These are phyloP conservation scores for Tinamus major DNA, from an alignment of 2,797 vertebrate species.

Conservation along the genomic window DNA sequence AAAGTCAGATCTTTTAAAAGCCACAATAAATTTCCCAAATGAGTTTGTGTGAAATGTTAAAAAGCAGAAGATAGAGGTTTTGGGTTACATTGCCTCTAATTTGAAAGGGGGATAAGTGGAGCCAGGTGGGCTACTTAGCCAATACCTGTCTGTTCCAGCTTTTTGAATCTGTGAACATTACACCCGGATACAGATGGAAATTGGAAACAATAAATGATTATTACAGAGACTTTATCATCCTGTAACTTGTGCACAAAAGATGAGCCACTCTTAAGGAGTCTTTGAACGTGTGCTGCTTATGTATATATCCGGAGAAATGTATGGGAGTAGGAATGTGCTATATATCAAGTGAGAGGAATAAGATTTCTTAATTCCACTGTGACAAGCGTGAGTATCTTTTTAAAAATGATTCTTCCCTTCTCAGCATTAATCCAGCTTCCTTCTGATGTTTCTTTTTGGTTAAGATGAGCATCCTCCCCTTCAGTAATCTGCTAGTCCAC, in stretches of 20 bases:
- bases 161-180: slow-evolving; percentile 79
- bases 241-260: slow-evolving; percentile 12
- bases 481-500: not conserved
- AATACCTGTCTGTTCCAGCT: slow-evolving; percentile 55
- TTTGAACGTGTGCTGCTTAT: slow-evolving; percentile 53
- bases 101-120: slow-evolving; percentile 79
- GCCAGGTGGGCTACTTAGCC: slow-evolving; percentile 78
- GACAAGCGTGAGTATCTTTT: slow-evolving; percentile 7
- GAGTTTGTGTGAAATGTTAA: slow-evolving; percentile 80
- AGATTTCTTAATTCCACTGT: slow-evolving; percentile 53
- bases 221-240: slow-evolving; percentile 42
- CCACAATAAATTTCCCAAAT: slow-evolving; percentile 81
- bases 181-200: slow-evolving; percentile 72
- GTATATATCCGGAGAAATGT: slow-evolving; percentile 52
- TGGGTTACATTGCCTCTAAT: slow-evolving; percentile 77
- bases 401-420: not conserved
- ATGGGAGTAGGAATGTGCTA: not conserved
- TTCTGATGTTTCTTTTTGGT: slow-evolving; percentile 22
- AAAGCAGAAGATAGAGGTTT: slow-evolving; percentile 82
- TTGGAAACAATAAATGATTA: slow-evolving; percentile 78
- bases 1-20: slow-evolving; percentile 81
- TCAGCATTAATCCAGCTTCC: not conserved
- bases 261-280: slow-evolving; percentile 35
- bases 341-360: slow-evolving; percentile 37
- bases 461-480: not conserved